A percentile compares a stretch with the other conserved stretches of the same genome.
phyloP scores from a whole-genome alignment of 2,888 invertebrate genomes.

The Spisula solida region DNA sequence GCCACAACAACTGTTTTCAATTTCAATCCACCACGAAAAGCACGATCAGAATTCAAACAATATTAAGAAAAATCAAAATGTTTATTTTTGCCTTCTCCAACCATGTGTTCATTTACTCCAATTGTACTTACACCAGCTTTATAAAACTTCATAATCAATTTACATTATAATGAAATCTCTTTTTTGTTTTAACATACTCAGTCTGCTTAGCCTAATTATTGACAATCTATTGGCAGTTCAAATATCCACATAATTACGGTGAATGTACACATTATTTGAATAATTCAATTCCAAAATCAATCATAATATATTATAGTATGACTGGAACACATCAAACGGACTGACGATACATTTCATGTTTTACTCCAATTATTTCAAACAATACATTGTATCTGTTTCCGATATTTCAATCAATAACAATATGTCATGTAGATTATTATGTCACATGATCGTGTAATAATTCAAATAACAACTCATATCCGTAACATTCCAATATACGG shows the following conservation, averaged over 20 bases:
- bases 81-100: too few species aligned
- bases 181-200: not conserved
- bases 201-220: not conserved
- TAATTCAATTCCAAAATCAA: not conserved
- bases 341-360: not conserved
- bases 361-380: slow-evolving; percentile 4
- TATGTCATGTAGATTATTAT: not conserved
- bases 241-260: not conserved
- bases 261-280: not conserved
- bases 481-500: not conserved
- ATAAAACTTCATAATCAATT: not conserved
- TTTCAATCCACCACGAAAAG: too few species aligned
- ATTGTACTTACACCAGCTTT: too few species aligned
- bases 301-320: not conserved
- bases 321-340: not conserved
- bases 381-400: not conserved
- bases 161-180: not conserved
- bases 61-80: too few species aligned
- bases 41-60: too few species aligned
- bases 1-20: too few species aligned
- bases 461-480: not conserved
- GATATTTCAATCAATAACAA: not conserved
- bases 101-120: too few species aligned
- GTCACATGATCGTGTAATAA: not conserved
- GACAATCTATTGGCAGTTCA: not conserved